Conservation (phyloP, 2,113 vertebrate genomes). For the Phylloscopus trochiloides region DNA sequence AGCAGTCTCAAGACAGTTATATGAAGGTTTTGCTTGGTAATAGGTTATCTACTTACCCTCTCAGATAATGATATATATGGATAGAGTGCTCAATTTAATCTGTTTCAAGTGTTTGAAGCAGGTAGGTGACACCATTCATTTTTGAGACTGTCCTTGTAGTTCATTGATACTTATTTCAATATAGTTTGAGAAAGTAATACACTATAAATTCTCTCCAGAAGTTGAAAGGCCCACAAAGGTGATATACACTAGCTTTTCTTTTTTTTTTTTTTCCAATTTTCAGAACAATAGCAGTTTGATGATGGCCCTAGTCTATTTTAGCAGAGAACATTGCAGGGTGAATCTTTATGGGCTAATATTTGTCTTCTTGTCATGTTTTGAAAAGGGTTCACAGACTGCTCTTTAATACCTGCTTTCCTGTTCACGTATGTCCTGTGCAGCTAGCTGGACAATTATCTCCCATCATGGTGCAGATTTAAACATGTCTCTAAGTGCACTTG, state of each 20-base stretch:
- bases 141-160: neutral
- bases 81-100: neutral
- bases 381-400: neutral
- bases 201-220: neutral
- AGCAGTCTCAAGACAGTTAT: neutral
- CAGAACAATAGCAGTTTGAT: neutral
- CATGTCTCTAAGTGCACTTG: neutral
- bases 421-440: neutral
- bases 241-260: neutral
- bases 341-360: neutral
- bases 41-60: neutral
- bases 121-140: neutral
- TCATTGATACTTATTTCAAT: conserved; percentile 2
- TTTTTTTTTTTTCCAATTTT: neutral
- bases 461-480: neutral
- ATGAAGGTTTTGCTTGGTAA: neutral
- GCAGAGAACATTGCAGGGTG: neutral
- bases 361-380: neutral
- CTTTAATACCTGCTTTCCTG: neutral
- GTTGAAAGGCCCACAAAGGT: neutral
- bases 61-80: neutral
- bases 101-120: neutral
- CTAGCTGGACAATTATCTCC: neutral
- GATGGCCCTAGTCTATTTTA: neutral
- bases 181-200: neutral